Base-by-base conservation (phyloP, 2,888 invertebrate species). In the Drosophila affinis region DNA sequence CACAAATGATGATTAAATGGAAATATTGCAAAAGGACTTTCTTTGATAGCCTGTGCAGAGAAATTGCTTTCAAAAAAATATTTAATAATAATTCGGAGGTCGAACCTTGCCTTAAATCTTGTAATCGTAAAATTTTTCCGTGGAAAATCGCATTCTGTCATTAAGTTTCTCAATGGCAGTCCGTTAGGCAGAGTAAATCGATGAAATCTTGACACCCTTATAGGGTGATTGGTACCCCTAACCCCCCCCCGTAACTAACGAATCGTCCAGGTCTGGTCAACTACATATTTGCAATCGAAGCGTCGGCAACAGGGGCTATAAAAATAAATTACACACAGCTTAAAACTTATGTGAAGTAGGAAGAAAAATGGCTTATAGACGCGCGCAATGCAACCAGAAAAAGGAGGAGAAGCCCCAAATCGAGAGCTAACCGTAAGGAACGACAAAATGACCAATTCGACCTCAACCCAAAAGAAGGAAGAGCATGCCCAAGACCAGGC, bases 311-410 rank as follows among this genome's bases (percentile, higher is more conserved):
- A 75, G 34, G 44, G 88, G 88, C 82, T 69, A 83, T 83, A 83
- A 83, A 83, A 83, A 85, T 83, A 83, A 83, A 83, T 83, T 83
- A 88, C 88, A 80, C 78, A 71, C 65, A 83, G 83, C 83, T 88
- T 88, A 88, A 83, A 83, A 83, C 78, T 86, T 83, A 83, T 86
- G 88, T 87, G 88, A 80, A 82, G 65, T 77, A 27, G 72, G 59
- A 87, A 88, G 88, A 88, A 88, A 88, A 88, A 83, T 83, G 78
- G 88, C 83, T 86, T 85, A 83, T 88, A 76, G 83, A 88, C 83
- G 83, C 76, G 86, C 82, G 39, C 39, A 77, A 62, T 77, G 79
- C 77, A 79, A 67, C 77, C 76, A 63, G 62, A 76, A 70, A 62
- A 60, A 51, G 55, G 34, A 32, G 29, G 44, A 46, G 44, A 57